Evolutionary conservation across 2,113 vertebrate species (phyloP).

Genomic region (Bubo blakistoni): DNA sequence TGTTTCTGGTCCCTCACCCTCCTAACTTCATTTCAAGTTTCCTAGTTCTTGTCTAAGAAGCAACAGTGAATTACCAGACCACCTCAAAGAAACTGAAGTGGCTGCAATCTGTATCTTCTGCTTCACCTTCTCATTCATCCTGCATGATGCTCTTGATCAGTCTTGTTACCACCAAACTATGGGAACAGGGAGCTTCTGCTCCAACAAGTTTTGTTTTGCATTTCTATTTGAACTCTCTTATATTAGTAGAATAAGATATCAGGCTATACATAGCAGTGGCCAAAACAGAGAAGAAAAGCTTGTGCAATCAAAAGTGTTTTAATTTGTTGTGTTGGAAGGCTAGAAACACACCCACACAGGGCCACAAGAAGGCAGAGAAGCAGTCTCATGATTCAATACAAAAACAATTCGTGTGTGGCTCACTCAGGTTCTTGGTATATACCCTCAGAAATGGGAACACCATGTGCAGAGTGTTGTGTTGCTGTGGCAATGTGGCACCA

Average conservation of each 20-base stretch:
- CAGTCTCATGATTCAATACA: neutral
- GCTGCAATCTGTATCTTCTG: neutral
- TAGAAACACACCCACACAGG: slow-evolving; percentile 18
- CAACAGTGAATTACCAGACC: neutral
- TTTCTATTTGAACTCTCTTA: neutral
- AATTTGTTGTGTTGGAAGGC: slow-evolving; percentile 40
- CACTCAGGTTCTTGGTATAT: neutral
- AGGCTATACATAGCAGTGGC: neutral
- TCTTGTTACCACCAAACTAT: neutral
- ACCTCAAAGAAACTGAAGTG: neutral
- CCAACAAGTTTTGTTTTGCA: neutral
- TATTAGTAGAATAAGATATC: neutral
- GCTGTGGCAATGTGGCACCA: neutral
- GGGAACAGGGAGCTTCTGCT: neutral
- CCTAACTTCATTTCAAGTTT: neutral
- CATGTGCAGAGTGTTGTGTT: neutral
- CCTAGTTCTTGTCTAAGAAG: neutral
- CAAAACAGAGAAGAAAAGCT: neutral
- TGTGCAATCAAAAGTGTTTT: slow-evolving; percentile 24
- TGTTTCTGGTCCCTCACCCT: neutral
- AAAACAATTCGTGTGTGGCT: neutral
- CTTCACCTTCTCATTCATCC: neutral
- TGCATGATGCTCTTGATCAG: neutral
- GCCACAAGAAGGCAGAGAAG: neutral
- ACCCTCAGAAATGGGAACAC: neutral